Evolutionary conservation across 2,888 invertebrate genomes (phyloP).

Genomic region (Hirtodrosophila alboralis): DNA sequence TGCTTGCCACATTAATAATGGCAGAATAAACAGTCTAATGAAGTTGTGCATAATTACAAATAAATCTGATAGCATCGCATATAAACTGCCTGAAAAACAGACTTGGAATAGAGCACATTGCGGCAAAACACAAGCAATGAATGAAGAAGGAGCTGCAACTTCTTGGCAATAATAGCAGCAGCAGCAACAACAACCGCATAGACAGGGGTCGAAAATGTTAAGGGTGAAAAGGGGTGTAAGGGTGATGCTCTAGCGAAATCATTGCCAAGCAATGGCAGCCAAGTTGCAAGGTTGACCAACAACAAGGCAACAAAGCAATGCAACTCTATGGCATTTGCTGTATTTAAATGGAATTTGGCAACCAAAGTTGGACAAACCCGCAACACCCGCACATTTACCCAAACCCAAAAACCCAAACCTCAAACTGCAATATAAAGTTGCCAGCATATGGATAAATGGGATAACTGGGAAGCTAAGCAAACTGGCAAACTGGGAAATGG

Average conservation of each 20-base stretch:
- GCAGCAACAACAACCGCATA: conserved; percentile 27
- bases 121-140: conserved; percentile 50
- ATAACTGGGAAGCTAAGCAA: not conserved
- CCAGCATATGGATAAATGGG: conserved; percentile 21
- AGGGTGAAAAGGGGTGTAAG: not conserved
- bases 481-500: not conserved
- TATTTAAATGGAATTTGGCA: conserved; percentile 77
- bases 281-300: conserved; percentile 69
- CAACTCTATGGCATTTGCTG: conserved; percentile 52
- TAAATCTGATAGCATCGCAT: conserved; percentile 43
- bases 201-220: conserved; percentile 7
- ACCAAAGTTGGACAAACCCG: conserved; percentile 49
- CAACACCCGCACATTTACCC: conserved; percentile 51
- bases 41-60: conserved; percentile 58
- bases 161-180: conserved; percentile 60
- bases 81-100: conserved; percentile 32
- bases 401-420: conserved; percentile 16
- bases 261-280: conserved; percentile 53
- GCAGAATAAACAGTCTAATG: conserved; percentile 19
- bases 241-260: conserved; percentile 48
- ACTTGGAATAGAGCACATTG: conserved; percentile 44
- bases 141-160: conserved; percentile 28
- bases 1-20: conserved; percentile 7
- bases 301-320: conserved; percentile 40
- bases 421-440: conserved; percentile 48